Percentiles rank a stretch among this genome's conserved stretches.
Conservation (phyloP, 2,888 invertebrate genomes). For the Acrobasis repandana region DNA sequence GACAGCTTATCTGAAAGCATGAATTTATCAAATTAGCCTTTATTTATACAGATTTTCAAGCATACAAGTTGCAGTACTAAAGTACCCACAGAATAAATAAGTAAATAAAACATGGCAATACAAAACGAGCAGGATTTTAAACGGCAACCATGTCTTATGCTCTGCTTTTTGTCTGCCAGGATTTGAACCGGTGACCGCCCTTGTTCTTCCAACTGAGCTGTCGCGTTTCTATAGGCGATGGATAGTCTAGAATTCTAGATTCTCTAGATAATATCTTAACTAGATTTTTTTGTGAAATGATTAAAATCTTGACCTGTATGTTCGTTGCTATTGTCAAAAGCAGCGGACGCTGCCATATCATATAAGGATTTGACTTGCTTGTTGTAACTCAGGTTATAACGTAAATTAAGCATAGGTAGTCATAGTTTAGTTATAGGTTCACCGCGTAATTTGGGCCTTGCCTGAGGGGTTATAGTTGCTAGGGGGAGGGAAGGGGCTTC, state of each 20-base stretch:
- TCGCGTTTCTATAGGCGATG: too few species aligned
- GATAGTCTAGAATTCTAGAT: too few species aligned
- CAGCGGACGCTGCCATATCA: slow-evolving; percentile 19
- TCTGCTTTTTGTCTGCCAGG: too few species aligned
- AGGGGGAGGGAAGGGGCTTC: background rate
- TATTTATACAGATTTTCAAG: too few species aligned
- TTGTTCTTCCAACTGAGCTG: too few species aligned
- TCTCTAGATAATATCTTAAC: background rate
- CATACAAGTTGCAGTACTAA: too few species aligned
- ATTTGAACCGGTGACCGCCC: too few species aligned
- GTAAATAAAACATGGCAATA: too few species aligned
- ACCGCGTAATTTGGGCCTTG: slow-evolving; percentile 26
- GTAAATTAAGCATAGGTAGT: slow-evolving; percentile 25
- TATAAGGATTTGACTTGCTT: slow-evolving; percentile 22
- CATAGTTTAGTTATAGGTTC: slow-evolving; percentile 26
- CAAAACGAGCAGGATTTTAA: too few species aligned
- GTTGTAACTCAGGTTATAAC: slow-evolving; percentile 7
- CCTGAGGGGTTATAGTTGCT: background rate
- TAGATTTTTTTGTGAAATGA: background rate
- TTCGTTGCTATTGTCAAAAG: slow-evolving; percentile 9
- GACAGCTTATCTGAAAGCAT: background rate
- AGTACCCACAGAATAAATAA: too few species aligned
- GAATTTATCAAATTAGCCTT: too few species aligned
- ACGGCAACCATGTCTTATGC: too few species aligned
- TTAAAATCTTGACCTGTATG: slow-evolving; percentile 10